These are phyloP conservation scores for Hystrix cristata DNA, from an alignment of 2,113 vertebrate species.

Conservation along the genomic window DNA sequence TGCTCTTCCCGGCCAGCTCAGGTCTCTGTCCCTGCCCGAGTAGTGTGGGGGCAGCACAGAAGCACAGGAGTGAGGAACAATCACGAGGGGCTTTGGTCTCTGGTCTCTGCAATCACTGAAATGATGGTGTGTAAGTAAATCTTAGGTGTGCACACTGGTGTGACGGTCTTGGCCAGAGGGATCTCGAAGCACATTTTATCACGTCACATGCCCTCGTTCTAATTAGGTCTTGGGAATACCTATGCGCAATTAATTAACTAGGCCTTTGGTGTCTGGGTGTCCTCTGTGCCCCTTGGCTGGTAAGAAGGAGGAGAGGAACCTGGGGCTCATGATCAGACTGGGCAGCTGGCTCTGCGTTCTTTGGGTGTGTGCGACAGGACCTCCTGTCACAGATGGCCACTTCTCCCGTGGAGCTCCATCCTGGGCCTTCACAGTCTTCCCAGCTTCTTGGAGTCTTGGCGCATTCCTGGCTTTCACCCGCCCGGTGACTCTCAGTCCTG, in stretches of 20 bases:
- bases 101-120: not conserved
- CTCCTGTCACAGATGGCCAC: not conserved
- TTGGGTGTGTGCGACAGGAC: not conserved
- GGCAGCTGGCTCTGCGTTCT: not conserved
- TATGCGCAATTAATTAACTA: too few species aligned
- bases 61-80: not conserved
- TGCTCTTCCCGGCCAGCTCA: not conserved
- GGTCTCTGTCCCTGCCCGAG: not conserved
- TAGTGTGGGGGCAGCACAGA: rapidly evolving
- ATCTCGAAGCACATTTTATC: not conserved
- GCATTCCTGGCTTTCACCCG: not conserved
- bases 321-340: not conserved
- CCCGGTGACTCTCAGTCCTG: not conserved
- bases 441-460: not conserved
- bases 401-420: not conserved
- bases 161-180: not conserved
- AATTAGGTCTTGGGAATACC: not conserved
- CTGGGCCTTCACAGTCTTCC: not conserved
- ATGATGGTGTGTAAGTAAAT: not conserved
- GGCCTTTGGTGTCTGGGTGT: not conserved
- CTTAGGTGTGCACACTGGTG: not conserved
- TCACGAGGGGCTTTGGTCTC: not conserved
- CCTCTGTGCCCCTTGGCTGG: not conserved
- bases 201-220: not conserved
- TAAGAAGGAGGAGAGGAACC: not conserved